Evolutionary conservation across 2,888 invertebrate species (phyloP).

Genomic region (Spilarctia lutea): DNA sequence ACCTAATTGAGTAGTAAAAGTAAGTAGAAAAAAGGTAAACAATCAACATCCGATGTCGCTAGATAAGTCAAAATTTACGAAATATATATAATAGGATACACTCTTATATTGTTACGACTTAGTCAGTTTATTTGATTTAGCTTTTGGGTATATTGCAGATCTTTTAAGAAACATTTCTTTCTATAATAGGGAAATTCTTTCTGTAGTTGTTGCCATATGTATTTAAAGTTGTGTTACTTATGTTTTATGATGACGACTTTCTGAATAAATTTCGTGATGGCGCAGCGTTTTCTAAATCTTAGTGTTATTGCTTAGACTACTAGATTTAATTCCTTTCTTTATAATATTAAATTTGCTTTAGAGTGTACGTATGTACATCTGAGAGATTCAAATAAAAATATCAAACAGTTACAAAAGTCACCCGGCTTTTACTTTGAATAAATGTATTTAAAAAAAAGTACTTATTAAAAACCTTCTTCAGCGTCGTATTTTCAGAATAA

Average conservation of each 20-base stretch:
- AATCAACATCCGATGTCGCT: neutral
- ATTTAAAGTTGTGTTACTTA: too few relatives aligned
- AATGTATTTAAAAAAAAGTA: neutral
- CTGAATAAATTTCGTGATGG: too few relatives aligned
- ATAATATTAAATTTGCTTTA: too few relatives aligned
- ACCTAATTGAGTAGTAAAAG: constrained; percentile 6
- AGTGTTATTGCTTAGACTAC: too few relatives aligned
- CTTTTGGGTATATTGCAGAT: neutral
- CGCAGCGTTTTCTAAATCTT: too few relatives aligned
- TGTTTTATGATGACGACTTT: neutral
- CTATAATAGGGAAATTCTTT: neutral
- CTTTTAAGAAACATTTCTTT: neutral
- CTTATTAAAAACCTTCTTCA: neutral
- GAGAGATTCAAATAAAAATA: too few relatives aligned
- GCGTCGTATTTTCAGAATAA: neutral
- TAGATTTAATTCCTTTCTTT: too few relatives aligned
- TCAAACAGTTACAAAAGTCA: too few relatives aligned
- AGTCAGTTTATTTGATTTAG: neutral
- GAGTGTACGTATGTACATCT: too few relatives aligned
- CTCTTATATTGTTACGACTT: neutral
- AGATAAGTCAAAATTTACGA: neutral
- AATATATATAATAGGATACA: neutral
- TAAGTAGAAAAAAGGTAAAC: neutral
- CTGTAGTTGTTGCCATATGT: neutral
- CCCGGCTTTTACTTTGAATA: neutral